Evolutionary conservation across 37 sponge, comb jelly and placozoan species (phyloP).

Genomic region (Haliclona indistincta): DNA sequence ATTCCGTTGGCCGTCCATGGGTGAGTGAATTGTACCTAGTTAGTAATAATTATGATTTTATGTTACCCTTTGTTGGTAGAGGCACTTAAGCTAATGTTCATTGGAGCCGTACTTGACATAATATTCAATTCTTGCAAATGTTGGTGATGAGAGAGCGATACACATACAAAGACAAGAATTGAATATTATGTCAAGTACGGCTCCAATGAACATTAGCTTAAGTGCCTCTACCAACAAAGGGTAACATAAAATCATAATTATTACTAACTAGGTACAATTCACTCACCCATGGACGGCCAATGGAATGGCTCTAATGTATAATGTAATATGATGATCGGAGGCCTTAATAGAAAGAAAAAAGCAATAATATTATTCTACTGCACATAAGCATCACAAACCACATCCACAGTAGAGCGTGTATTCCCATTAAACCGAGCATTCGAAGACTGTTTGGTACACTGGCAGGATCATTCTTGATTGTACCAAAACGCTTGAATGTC

Average conservation of each 20-base stretch:
- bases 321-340: conserved; percentile 20
- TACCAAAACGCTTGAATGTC: conserved; percentile 54
- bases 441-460: conserved; percentile 54
- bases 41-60: too few species aligned
- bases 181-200: conserved; percentile 42
- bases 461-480: conserved; percentile 61
- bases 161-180: conserved; percentile 44
- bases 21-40: neutral
- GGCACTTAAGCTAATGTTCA: conserved; percentile 19
- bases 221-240: conserved; percentile 7
- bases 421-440: conserved; percentile 70
- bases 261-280: neutral
- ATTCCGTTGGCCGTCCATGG: conserved; percentile 10
- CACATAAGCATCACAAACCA: conserved; percentile 56
- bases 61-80: neutral
- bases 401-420: conserved; percentile 57
- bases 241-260: too few species aligned
- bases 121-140: conserved; percentile 67
- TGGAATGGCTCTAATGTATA: conserved; percentile 16
- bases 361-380: neutral
- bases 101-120: conserved; percentile 43
- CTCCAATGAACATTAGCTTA: conserved; percentile 24
- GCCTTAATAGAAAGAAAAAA: conserved; percentile 7
- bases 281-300: conserved; percentile 12
- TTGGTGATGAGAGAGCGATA: conserved; percentile 68